These are phyloP conservation scores for Chaetodon trifasciatus DNA, from an alignment of 2,797 vertebrate genomes.

Conservation along the genomic window DNA sequence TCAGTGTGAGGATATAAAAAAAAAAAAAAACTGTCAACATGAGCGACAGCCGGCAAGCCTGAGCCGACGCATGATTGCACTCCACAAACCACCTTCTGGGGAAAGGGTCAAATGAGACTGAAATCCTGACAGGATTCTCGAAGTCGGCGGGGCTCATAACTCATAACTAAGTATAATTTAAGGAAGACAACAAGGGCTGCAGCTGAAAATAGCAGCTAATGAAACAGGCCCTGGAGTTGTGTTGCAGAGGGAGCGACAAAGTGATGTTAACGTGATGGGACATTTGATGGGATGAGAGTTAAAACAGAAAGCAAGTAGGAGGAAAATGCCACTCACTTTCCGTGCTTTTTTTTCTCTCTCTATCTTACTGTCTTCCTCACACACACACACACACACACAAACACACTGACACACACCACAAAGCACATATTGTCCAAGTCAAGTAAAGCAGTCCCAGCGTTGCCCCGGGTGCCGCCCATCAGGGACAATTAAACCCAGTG, in stretches of 20 bases:
- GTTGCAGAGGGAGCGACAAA: constrained; percentile 63
- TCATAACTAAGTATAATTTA: constrained; percentile 71
- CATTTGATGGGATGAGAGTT: constrained; percentile 71
- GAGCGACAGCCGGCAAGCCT: constrained; percentile 69
- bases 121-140: constrained; percentile 69
- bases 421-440: constrained; percentile 58
- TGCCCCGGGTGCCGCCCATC: constrained; percentile 72
- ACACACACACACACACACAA: constrained; percentile 19
- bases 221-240: constrained; percentile 69
- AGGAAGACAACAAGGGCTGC: constrained; percentile 58
- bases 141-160: constrained; percentile 56
- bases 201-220: constrained; percentile 77
- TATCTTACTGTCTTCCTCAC: constrained; percentile 37
- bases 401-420: constrained; percentile 6
- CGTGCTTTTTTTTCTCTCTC: constrained; percentile 15
- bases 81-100: constrained; percentile 68
- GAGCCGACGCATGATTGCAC: constrained; percentile 65
- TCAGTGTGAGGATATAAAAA: constrained; percentile 46
- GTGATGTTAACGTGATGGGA: constrained; percentile 72
- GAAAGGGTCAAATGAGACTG: constrained; percentile 73
- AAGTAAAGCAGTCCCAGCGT: constrained; percentile 56
- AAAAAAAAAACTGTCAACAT: constrained; percentile 66
- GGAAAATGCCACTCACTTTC: constrained; percentile 52
- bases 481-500: constrained; percentile 81
- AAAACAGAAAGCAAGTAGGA: constrained; percentile 60